These are phyloP conservation scores for Eupithecia dodoneata DNA, from an alignment of 2,888 invertebrate species.

Conservation along the genomic window DNA sequence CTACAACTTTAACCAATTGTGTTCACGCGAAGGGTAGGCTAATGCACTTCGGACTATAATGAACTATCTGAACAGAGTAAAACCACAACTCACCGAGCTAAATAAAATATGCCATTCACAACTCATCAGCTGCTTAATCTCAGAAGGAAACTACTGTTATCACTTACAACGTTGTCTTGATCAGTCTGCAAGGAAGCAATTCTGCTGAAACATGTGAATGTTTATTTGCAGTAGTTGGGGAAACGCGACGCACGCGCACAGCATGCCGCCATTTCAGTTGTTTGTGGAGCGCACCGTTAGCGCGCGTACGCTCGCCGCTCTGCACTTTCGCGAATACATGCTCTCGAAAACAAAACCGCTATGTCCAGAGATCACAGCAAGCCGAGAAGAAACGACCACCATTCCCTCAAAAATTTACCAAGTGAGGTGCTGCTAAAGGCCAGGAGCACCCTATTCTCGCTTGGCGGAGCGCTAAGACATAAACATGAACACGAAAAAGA, in stretches of 20 bases:
- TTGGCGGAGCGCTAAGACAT: conserved; percentile 77
- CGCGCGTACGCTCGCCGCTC: conserved; percentile 57
- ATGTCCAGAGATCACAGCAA: conserved; percentile 77
- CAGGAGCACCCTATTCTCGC: conserved; percentile 73
- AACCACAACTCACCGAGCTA: conserved; percentile 1
- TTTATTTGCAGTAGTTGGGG: conserved; percentile 78
- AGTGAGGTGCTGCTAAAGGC: conserved; percentile 77
- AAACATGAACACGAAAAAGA: conserved; percentile 63
- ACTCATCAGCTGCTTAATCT: conserved; percentile 34
- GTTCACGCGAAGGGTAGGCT: background rate
- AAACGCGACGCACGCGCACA: conserved; percentile 73
- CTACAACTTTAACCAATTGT: conserved; percentile 15
- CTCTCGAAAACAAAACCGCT: conserved; percentile 46
- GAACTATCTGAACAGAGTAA: background rate
- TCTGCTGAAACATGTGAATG: conserved; percentile 63
- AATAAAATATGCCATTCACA: conserved; percentile 30
- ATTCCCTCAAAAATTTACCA: conserved; percentile 72
- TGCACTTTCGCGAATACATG: conserved; percentile 51
- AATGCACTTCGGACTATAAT: background rate
- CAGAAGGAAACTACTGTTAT: conserved; percentile 43
- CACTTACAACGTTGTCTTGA: conserved; percentile 45
- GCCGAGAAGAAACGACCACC: conserved; percentile 72
- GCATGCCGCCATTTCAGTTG: conserved; percentile 72
- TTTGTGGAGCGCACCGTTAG: conserved; percentile 60
- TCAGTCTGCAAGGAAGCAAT: conserved; percentile 47